Base-by-base conservation (phyloP, 2,113 vertebrate species). In the Pogonocichla stellata region DNA sequence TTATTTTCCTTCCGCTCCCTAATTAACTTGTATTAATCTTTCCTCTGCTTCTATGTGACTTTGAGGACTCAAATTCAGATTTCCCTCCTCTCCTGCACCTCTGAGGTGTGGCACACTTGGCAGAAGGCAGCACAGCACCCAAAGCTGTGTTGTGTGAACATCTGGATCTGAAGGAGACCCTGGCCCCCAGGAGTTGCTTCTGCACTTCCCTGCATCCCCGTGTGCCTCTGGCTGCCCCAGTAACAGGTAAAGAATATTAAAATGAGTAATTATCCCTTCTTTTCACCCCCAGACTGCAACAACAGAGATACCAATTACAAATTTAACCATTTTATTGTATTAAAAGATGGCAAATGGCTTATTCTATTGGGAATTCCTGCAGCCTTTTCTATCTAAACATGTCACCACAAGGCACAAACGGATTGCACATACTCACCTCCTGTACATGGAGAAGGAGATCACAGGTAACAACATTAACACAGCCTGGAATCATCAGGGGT, bases 11-110 rank as follows among this genome's bases (percentile, higher is more conserved):
- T 64, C 53, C 2, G 1, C 50, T 80, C 36, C 33, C 69, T 86
- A 73, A 88, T 93, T 80, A 73, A 92, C 38, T 61, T 43, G 29
- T 78, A 33, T 56, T 50, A 43, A 70, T 65, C 15, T n/a, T 73
- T 66, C 64, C 64, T 80, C 80, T 80, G 64, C 42, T 83, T 42
- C 50, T 25, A 3, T 4, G 42, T 12, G 14, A 38, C 38, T 38
- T 38, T 9, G 38, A 38, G 38, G 20, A 77, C 7, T 43, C 36
- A 36, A 38, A 91, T n/a, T 11, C 71, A 43, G 17, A 31, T 40
- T 48, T 38, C 50, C 23, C 83, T 56, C 42, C n/a, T 64, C 45
- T 23, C 73, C 67, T 22, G 22, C n/a, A 72, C 50, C 60, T 83
- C 77, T 61, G 36, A 79, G 53, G 53, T 64, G 57, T 43, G 57